Evolutionary conservation across 2,797 vertebrate species (phyloP).

Genomic region (Micromesistius poutassou): DNA sequence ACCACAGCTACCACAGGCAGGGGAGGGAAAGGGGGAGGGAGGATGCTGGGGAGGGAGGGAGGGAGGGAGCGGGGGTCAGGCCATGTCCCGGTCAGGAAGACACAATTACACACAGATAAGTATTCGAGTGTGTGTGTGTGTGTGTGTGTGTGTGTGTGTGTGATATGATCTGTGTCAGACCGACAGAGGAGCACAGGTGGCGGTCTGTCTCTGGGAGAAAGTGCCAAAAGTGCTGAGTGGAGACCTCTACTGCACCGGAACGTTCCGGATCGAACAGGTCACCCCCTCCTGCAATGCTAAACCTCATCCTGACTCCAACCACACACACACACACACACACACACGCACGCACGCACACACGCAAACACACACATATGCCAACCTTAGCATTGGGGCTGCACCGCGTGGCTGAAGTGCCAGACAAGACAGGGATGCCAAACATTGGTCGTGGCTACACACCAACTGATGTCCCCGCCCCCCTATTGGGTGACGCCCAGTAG

Average conservation of each 20-base stretch:
- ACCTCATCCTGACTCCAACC: slow-evolving; percentile 2
- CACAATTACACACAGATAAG: slow-evolving; percentile 33
- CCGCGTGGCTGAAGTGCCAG: slow-evolving; percentile 24
- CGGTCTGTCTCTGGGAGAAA: slow-evolving; percentile 60
- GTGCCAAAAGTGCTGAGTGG: slow-evolving; percentile 62
- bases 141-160: slow-evolving; percentile 38
- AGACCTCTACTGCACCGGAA: slow-evolving; percentile 40
- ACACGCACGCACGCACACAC: neutral
- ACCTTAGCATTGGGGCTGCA: slow-evolving; percentile 27
- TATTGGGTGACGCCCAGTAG: too few species aligned
- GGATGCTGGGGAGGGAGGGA: slow-evolving; percentile 16
- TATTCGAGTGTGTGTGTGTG: slow-evolving; percentile 26
- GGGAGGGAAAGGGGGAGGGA: slow-evolving; percentile 1
- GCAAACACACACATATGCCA: neutral
- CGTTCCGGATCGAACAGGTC: slow-evolving; percentile 51
- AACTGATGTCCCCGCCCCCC: neutral
- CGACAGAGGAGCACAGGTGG: slow-evolving; percentile 71
- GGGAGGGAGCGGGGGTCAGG: slow-evolving; percentile 40
- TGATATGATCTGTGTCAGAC: slow-evolving; percentile 27
- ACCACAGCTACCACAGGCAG: slow-evolving; percentile 29
- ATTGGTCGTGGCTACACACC: slow-evolving; percentile 26
- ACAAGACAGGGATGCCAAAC: slow-evolving; percentile 36
- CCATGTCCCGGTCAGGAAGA: slow-evolving; percentile 57
- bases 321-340: neutral
- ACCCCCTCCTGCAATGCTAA: neutral